phyloP scores from a whole-genome alignment of 1,140 invertebrate species.

The Papilio glaucus region DNA sequence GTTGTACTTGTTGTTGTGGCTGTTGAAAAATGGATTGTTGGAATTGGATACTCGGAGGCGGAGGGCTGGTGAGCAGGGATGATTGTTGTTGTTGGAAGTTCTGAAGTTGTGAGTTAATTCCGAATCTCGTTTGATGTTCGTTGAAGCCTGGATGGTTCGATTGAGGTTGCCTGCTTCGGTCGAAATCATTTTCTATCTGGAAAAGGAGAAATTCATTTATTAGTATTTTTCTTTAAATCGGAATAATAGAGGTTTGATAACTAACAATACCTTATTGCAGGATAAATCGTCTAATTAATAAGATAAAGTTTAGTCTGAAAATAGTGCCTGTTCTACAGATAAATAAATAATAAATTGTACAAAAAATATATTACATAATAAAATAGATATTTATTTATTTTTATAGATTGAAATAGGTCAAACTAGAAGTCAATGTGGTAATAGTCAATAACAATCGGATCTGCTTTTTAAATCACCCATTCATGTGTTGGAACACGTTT shows the following conservation, averaged over 20 bases:
- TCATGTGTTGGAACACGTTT: conserved; percentile 39
- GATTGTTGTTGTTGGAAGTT: conserved; percentile 63
- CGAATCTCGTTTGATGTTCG: conserved; percentile 77
- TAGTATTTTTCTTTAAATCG: background rate
- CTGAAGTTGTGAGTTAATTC: conserved; percentile 67
- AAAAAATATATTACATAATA: too few relatives aligned
- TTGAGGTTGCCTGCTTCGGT: conserved; percentile 68
- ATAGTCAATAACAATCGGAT: conserved; percentile 25
- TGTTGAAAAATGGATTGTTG: conserved; percentile 67
- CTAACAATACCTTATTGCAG: too few relatives aligned
- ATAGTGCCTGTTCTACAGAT: too few relatives aligned
- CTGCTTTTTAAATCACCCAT: conserved; percentile 22
- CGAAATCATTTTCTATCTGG: conserved; percentile 80
- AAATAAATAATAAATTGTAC: too few relatives aligned
- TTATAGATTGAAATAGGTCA: background rate
- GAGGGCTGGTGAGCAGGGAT: conserved; percentile 52
- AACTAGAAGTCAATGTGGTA: conserved; percentile 18
- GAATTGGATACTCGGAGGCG: conserved; percentile 58
- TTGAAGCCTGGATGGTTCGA: conserved; percentile 68
- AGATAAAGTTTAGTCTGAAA: too few relatives aligned
- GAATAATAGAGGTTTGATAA: too few relatives aligned
- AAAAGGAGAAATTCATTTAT: conserved; percentile 48
- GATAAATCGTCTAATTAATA: too few relatives aligned
- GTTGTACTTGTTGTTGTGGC: conserved; percentile 48
- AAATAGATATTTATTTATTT: background rate